A percentile compares a stretch with the other conserved stretches of the same genome.
phyloP scores from a whole-genome alignment of 2,113 vertebrate species.

The Pandion haliaetus region DNA sequence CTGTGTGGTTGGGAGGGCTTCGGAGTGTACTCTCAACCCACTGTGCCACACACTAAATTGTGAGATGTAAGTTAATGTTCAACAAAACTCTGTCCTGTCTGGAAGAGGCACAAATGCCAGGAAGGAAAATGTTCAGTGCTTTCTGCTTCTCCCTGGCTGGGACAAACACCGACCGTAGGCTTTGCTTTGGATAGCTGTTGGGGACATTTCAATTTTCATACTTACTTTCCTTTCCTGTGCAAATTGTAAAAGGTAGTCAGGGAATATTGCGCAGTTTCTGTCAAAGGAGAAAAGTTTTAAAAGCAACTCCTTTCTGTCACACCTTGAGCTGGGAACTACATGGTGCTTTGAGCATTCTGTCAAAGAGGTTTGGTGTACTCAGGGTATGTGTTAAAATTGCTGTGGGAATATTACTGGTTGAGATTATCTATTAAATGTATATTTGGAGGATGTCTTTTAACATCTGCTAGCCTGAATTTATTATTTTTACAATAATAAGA shows the following conservation, averaged over 20 bases:
- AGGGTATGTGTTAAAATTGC: neutral
- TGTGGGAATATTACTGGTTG: neutral
- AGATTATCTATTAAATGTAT: neutral
- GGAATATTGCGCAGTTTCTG: neutral
- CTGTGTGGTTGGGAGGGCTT: neutral
- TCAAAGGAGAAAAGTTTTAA: neutral
- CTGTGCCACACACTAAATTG: neutral
- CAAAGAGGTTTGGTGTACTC: neutral
- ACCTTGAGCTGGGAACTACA: neutral
- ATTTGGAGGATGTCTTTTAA: slow-evolving; percentile 12
- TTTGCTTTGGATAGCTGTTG: neutral
- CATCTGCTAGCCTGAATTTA: neutral
- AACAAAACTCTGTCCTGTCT: neutral
- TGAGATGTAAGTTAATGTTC: neutral
- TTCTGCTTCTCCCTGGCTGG: neutral
- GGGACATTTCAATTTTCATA: neutral
- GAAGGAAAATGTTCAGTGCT: neutral
- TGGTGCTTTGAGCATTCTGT: neutral
- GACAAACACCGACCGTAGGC: neutral
- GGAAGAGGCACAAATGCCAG: neutral
- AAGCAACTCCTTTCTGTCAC: neutral
- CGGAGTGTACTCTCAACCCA: neutral
- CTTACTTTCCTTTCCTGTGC: neutral
- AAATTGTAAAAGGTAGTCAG: neutral
- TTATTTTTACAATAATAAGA: slow-evolving; percentile 23